Evolutionary conservation across 2,113 vertebrate species (phyloP), one percentile per base, ranked within the genome.

Genomic region (Tinamus guttatus): DNA sequence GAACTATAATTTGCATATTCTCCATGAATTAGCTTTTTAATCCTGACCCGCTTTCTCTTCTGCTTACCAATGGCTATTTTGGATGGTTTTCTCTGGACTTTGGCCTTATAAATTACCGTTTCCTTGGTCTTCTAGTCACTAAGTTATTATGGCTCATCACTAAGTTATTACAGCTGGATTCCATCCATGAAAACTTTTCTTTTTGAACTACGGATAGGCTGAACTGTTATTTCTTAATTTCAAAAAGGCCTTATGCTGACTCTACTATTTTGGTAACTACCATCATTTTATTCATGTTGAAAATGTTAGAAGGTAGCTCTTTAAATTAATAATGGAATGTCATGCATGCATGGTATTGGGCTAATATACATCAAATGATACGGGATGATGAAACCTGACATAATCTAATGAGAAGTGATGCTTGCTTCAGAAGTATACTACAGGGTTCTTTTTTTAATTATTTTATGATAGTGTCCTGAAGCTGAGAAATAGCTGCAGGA

Each of bases 231-330:
- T 81, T 87, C 79, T 86, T 90, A 87, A 85, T 91, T 92, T 95
- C 25, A 60, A 43, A 87, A 60, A 80, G 11, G 20, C 25, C 22
- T 85, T 87, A 68, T 65, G 24, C 40, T 94, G 70, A 70, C 62
- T 65, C 34, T 63, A 59, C 58, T 77, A 36, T 87, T 94, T 80
- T 76, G 21, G 24, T 89, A 92, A 89, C 47, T 83, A 64, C 11
- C 11, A 5, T 79, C 3, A 38, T 81, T 87, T 88, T 90, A 90
- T 81, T 90, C 43, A 47, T 49, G 21, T 69, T 92, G 47, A 89
- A 94, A 96, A 77, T 86, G n/a, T 85, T 83, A 82, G 64, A 85
- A 73, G 34, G 47, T 94, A 88, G 43, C n/a, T 90, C 40, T 38
- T 88, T 90, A 81, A 87, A 88, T 88, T 77, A 68, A 56, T 67